Evolutionary conservation across 2,888 invertebrate species (phyloP).

Genomic region (Heliothis peltigera): DNA sequence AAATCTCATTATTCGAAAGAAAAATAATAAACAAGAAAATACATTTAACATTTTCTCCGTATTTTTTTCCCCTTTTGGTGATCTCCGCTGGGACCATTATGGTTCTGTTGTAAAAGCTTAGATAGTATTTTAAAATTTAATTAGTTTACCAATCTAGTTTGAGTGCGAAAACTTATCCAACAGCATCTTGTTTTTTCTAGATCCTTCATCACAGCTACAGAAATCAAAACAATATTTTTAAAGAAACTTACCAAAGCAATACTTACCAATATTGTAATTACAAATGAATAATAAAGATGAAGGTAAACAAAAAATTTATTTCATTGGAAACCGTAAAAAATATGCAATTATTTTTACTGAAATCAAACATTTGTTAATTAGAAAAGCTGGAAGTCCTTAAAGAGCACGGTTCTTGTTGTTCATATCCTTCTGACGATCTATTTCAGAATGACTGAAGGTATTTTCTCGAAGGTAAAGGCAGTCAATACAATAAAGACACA

Average conservation of each 20-base stretch:
- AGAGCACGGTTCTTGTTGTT: constrained; percentile 11
- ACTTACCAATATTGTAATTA: not conserved
- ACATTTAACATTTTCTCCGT: too few relatives aligned
- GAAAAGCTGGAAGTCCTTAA: constrained; percentile 20
- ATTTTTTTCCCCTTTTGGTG: too few relatives aligned
- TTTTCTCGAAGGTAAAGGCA: not conserved
- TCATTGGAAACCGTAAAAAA: constrained; percentile 23
- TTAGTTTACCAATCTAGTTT: too few relatives aligned
- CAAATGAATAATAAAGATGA: not conserved
- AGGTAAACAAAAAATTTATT: not conserved
- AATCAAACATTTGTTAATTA: constrained; percentile 1
- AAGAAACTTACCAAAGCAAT: not conserved
- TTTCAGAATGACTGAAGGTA: not conserved
- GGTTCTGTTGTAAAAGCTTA: too few relatives aligned
- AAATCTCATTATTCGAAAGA: too few relatives aligned
- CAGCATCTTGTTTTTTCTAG: too few relatives aligned
- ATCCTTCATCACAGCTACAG: too few relatives aligned
- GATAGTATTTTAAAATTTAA: too few relatives aligned
- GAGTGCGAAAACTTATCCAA: too few relatives aligned
- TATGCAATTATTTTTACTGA: constrained; percentile 21
- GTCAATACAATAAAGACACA: too few relatives aligned
- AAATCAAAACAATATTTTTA: not conserved
- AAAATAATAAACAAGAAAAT: too few relatives aligned
- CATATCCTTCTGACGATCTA: not conserved
- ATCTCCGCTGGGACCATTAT: too few relatives aligned